A percentile compares a stretch with the other conserved stretches of the same genome.
phyloP scores from a whole-genome alignment of 2,113 vertebrate genomes.

The Antennarius striatus region DNA sequence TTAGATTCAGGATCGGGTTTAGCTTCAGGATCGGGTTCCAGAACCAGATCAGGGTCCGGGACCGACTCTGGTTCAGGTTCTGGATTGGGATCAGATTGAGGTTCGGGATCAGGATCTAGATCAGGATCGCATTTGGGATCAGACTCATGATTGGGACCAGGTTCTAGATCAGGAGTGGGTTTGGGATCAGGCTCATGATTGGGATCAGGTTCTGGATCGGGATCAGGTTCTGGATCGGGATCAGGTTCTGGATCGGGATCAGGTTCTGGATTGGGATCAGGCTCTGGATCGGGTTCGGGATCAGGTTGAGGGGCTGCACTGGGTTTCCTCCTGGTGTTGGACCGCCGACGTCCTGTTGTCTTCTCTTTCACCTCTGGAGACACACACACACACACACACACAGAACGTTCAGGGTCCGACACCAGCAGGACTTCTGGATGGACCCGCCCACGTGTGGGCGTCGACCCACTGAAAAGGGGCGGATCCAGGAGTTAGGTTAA shows the following conservation, averaged over 20 bases:
- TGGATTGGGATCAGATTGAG: conserved; percentile 1
- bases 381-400: conserved; percentile 7
- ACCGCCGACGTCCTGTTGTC: conserved; percentile 50
- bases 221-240: neutral
- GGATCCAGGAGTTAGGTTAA: too few relatives aligned
- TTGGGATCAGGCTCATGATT: neutral
- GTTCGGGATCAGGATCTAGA: conserved; percentile 14
- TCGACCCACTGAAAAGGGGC: too few relatives aligned
- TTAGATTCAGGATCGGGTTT: conserved; percentile 4
- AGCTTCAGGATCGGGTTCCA: too few relatives aligned
- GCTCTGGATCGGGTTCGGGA: neutral
- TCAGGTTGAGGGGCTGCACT: conserved; percentile 3
- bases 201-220: neutral
- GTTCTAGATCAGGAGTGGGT: neutral
- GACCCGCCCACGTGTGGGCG: too few relatives aligned
- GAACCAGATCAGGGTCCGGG: too few relatives aligned
- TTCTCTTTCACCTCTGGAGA: conserved; percentile 50
- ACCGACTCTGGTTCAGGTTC: too few relatives aligned
- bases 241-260: neutral
- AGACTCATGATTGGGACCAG: neutral
- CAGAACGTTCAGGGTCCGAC: neutral
- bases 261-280: neutral
- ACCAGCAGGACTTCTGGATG: too few relatives aligned
- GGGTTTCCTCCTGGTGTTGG: conserved; percentile 58
- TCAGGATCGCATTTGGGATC: neutral